Evolutionary conservation across 2,797 vertebrate genomes (phyloP), one percentile per base, ranked within the genome.

Genomic region (Enteromius unitaeniatus): DNA sequence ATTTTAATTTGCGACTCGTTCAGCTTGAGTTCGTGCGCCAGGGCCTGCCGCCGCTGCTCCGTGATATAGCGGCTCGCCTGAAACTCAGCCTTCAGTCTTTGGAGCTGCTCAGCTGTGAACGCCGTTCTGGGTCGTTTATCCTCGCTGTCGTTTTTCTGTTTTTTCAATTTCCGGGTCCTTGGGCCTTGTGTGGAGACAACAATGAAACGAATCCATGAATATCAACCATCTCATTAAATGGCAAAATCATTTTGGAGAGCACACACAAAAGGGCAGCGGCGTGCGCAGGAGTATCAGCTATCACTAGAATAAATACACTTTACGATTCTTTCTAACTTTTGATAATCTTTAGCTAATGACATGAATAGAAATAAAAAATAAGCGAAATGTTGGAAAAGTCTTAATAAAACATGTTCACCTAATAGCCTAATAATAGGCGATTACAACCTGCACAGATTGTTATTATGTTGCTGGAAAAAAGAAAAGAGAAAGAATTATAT

Each of bases 1-100:
- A 99, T 97, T 89, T 98, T 98, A 90, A 99, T 98, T 91, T 99
- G 97, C 58, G 97, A 97, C 92, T 98, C 97, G 91, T 99, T 98
- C 85, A 99, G 96, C 89, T 92, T 95, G 80, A 99, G 97, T 92
- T 99, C 97, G 87, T 96, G 95, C 45, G 97, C 97, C 91, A 99
- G 93, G 51, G 92, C 92, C 94, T 97, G 97, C 53, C 97, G 92
- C 91, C 97, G 92, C 92, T 98, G 97, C 91, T 98, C 97, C 3
- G 97, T 97, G 91, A 99, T 97, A 92, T 98, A 98, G 21, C 97
- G 96, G 92, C 97, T 97, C 65, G 95, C 93, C 94, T 97, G 96
- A 92, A 98, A 98, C 92, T 97, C 97, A 1, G 94, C 95, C 93
- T 97, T 97, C 82, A 98, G 96, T 88, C 97, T 93, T 93, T 97